Evolutionary conservation across 1,140 invertebrate genomes (phyloP).

Genomic region (Parapsyche elsis): DNA sequence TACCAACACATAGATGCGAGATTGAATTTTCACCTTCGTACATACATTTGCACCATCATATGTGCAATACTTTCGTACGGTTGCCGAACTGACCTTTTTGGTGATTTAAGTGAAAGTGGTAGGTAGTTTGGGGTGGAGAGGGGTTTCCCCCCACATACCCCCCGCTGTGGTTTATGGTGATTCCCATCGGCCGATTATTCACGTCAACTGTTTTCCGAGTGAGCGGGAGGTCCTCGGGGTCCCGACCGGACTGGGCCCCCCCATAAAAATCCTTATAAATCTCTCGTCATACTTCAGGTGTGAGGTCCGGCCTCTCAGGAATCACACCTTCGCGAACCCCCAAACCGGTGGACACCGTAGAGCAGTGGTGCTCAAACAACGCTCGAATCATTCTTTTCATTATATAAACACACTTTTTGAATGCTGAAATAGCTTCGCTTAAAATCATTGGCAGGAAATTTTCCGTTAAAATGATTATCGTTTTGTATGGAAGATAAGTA

Average conservation of each 20-base stretch:
- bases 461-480: too few species aligned
- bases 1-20: too few species aligned
- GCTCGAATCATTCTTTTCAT: too few species aligned
- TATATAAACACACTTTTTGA: too few species aligned
- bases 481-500: too few species aligned
- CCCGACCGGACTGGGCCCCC: not conserved
- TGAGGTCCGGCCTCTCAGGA: conserved; percentile 39
- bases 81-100: conserved; percentile 19
- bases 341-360: not conserved
- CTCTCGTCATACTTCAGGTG: conserved; percentile 44
- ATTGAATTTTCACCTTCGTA: too few species aligned
- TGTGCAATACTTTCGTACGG: not conserved
- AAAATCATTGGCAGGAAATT: too few species aligned
- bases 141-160: too few species aligned
- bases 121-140: too few species aligned
- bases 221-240: conserved; percentile 33
- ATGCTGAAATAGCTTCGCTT: too few species aligned
- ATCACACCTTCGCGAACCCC: conserved; percentile 16
- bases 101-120: conserved; percentile 20
- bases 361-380: not conserved
- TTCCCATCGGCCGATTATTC: conserved; percentile 16
- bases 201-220: not conserved
- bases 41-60: too few species aligned
- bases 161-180: conserved; percentile 26
- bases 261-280: conserved; percentile 37